phyloP scores from a whole-genome alignment of 2,113 vertebrate species.

The Vulpes ferrilata region DNA sequence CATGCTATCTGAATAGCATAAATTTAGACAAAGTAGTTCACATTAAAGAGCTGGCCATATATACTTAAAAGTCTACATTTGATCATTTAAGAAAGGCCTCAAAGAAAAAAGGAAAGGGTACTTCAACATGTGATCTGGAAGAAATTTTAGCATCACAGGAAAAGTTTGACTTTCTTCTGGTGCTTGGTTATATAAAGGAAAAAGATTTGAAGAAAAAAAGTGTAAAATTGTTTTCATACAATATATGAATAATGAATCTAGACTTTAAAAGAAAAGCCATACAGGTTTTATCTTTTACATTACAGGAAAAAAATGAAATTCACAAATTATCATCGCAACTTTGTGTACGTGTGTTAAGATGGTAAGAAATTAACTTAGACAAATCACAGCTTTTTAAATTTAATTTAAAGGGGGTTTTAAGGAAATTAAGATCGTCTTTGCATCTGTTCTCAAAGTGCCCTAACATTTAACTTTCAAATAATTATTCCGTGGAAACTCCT shows the following conservation, averaged over 20 bases:
- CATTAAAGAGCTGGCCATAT: conserved; percentile 39
- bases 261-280: conserved; percentile 42
- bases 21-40: conserved; percentile 34
- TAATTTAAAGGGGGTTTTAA: background rate
- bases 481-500: background rate
- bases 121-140: conserved; percentile 63
- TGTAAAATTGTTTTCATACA: conserved; percentile 66
- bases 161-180: conserved; percentile 51
- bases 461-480: conserved; percentile 1
- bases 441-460: background rate
- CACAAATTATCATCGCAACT: background rate
- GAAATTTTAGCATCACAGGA: conserved; percentile 72
- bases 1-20: background rate
- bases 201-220: conserved; percentile 9
- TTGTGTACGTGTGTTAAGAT: background rate
- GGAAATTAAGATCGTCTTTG: background rate
- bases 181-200: conserved; percentile 36
- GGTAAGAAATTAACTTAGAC: background rate
- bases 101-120: conserved; percentile 48
- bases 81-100: conserved; percentile 57
- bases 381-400: background rate
- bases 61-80: conserved; percentile 57
- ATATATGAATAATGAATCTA: conserved; percentile 50
- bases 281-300: conserved; percentile 18
- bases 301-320: conserved; percentile 40